Base-by-base conservation (phyloP, 2,888 invertebrate species). In the Epistrophe grossulariae region DNA sequence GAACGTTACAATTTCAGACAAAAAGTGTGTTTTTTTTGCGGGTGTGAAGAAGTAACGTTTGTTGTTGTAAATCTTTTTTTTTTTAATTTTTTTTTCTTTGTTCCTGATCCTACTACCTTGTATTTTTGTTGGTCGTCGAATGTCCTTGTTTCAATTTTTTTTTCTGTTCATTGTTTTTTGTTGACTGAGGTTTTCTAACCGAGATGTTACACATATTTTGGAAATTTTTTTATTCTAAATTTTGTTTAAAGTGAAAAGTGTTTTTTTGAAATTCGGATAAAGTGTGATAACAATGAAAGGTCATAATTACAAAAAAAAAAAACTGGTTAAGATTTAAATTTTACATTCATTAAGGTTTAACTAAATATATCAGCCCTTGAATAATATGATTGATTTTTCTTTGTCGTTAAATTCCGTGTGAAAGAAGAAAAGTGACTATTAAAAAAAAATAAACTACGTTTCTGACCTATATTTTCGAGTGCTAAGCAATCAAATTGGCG, bases 1-100 rank as follows among this genome's bases (percentile, higher is more conserved):
- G 72, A 83, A 52, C 79, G 82, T 82, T 74, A 79, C 74, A 72
- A 57, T 70, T 52, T 60, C 62, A 15, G 13, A 68, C 19, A 24
- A 73, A 64, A 85, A 81, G 84, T 81, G 81, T 70, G 38, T 52
- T n/a, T 15, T 24, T 31, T 45, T 50, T 77, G 62, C 83, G 83
- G 83, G 79, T 79, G 83, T 83, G 73, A 79, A 83, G 68, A 78
- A 83, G 35, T 81, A 59, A 72, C 59, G 71, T 19, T 57, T 62
- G 59, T 73, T 82, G 70, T 85, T 81, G 70, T 81, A 76, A 70
- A 15, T 48, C 5, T 45, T 52, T 40, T 9, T 62, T 19, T 70
- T 19, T n/a, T 70, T n/a, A n/a, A n/a, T 43, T 48, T 66, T 7
- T 19, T 38, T 9, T 24, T n/a, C 38, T 68, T 57, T 57, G n/a